Percentiles rank a stretch among this genome's conserved stretches.
These are phyloP conservation scores for Micropoecilia bifurca DNA, from an alignment of 2,797 vertebrate species.

Conservation along the genomic window DNA sequence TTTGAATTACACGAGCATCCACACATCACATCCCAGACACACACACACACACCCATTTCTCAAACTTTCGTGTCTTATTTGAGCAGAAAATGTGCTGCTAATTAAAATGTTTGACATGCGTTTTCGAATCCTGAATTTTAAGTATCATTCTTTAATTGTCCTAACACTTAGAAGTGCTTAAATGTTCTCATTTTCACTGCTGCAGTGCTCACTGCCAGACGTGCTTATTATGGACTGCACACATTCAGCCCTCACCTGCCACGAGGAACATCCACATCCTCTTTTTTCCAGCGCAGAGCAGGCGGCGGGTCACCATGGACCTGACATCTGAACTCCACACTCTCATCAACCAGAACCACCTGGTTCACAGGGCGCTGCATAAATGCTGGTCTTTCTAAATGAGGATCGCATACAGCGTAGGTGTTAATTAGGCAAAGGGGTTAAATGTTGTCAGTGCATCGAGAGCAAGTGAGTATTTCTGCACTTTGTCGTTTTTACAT, in stretches of 20 bases:
- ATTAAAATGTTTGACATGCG: not conserved
- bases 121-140: not conserved
- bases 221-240: conserved; percentile 14
- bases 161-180: conserved; percentile 16
- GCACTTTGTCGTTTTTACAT: conserved; percentile 19
- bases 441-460: conserved; percentile 25
- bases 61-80: not conserved
- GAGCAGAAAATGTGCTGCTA: not conserved
- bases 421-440: conserved; percentile 36
- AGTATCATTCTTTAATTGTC: not conserved
- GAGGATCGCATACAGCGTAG: conserved; percentile 31
- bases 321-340: conserved; percentile 94
- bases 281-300: conserved; percentile 93
- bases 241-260: conserved; percentile 86
- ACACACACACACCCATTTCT: not conserved
- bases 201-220: conserved; percentile 4
- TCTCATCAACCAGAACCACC: conserved; percentile 94
- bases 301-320: conserved; percentile 94
- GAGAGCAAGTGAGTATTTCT: not conserved
- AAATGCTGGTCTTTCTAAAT: conserved; percentile 91
- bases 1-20: not conserved
- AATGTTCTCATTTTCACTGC: conserved; percentile 22
- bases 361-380: conserved; percentile 95
- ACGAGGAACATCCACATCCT: conserved; percentile 89
- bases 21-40: too few species aligned